These are phyloP conservation scores for Colossoma macropomum DNA, from an alignment of 2,113 vertebrate genomes.

Conservation along the genomic window DNA sequence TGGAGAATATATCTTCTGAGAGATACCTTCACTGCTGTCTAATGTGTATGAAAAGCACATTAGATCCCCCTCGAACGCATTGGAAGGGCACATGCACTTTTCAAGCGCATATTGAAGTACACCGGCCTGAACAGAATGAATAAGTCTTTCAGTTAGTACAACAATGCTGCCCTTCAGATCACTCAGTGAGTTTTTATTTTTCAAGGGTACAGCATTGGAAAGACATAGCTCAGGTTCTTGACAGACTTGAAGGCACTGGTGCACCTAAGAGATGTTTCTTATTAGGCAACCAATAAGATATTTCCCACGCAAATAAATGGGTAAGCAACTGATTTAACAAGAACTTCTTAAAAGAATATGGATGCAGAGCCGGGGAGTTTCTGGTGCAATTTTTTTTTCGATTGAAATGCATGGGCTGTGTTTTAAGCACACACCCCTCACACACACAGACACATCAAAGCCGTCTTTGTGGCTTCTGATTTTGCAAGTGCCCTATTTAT, in stretches of 20 bases:
- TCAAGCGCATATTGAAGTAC: neutral
- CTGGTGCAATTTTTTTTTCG: neutral
- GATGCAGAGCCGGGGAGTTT: neutral
- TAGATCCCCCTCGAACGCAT: neutral
- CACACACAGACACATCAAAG: constrained; percentile 15
- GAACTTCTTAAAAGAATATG: neutral
- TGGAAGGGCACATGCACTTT: neutral
- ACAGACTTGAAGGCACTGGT: neutral
- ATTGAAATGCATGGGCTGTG: neutral
- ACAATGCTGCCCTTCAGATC: neutral
- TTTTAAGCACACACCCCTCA: neutral
- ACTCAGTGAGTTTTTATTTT: neutral
- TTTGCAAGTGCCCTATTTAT: constrained; percentile 17
- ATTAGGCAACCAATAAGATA: neutral
- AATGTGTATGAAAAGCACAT: neutral
- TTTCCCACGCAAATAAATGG: neutral
- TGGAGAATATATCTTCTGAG: neutral
- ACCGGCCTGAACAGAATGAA: neutral
- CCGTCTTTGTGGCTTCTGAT: neutral
- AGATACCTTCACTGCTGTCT: neutral
- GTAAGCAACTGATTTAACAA: neutral
- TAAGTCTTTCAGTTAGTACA: neutral
- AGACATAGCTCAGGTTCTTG: neutral
- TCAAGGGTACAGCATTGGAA: neutral
- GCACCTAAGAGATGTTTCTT: neutral